phyloP scores from a whole-genome alignment of 2,113 vertebrate genomes.

The Gallinago undulata region DNA sequence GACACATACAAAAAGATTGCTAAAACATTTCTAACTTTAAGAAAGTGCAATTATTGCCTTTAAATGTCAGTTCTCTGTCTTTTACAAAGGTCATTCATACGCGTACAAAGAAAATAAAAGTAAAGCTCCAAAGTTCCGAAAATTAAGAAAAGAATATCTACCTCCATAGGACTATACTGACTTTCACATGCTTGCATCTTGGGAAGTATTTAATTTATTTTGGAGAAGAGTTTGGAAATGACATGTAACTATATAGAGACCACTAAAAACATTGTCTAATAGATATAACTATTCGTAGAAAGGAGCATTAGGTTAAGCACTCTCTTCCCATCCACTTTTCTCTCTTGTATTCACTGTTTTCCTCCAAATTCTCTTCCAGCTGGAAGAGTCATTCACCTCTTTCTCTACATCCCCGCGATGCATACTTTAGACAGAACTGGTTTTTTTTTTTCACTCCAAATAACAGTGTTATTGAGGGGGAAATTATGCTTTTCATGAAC shows the following conservation, averaged over 20 bases:
- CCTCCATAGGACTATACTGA: background rate
- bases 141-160: background rate
- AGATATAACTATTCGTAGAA: background rate
- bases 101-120: background rate
- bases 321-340: background rate
- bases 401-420: background rate
- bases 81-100: background rate
- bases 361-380: background rate
- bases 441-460: background rate
- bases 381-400: background rate
- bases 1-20: background rate
- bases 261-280: background rate
- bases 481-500: background rate
- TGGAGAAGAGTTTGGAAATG: background rate
- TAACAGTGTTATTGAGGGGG: background rate
- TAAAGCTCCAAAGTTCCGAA: background rate
- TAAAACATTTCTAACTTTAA: background rate
- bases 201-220: background rate
- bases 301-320: background rate
- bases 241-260: background rate
- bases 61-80: background rate
- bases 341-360: background rate
- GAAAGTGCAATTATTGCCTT: background rate
- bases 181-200: background rate
- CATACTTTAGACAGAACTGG: background rate